Base-by-base conservation (phyloP, 2,888 invertebrate species). In the Branchipolynoe longqiensis region DNA sequence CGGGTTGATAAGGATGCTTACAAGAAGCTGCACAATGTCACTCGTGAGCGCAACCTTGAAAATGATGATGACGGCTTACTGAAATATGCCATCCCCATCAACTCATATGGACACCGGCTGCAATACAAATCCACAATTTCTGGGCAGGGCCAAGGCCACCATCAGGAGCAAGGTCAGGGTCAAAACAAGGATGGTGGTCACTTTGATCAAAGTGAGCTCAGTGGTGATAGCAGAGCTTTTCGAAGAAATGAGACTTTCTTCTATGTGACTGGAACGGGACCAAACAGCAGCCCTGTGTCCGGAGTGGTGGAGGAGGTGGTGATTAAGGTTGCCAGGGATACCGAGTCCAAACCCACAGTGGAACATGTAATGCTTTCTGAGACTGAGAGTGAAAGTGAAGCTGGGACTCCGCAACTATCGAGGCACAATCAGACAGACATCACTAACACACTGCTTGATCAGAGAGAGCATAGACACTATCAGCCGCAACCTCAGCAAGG, bases 251-350 rank as follows among this genome's bases (percentile, higher is more conserved):
- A 22, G 12, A 73, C 6, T 8, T 73, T 25, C 28, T 84, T 84
- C 38, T 84, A 84, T 78, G 84, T 84, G 74, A 84, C 73, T 0
- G 84, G 84, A 2, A 84, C 58, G n/a, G 69, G 58, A 14, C 84
- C 84, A 1, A 41, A 18, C 1, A 64, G 58, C 3, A 36, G 25
- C 6, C 31, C 36, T 36, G 25, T 59, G 62, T 36, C 36, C 48
- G 48, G 54, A 22, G 2, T 28, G 48, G 69, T 31, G 40, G 69
- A 73, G 78, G 48, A 78, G 48, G 78, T 41, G 12, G 41, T 48
- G 48, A 12, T 78, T 8, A 78, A 40, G 25, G 41, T 78, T 4
- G 78, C 48, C n/a, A 31, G 6, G 40, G 78, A 78, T 78, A 28
- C 41, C 8, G 54, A 28, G 22, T 31, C 18, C n/a, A 28, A n/a